These are phyloP conservation scores for Cynopterus sphinx DNA, from an alignment of 2,797 vertebrate genomes.

Conservation along the genomic window DNA sequence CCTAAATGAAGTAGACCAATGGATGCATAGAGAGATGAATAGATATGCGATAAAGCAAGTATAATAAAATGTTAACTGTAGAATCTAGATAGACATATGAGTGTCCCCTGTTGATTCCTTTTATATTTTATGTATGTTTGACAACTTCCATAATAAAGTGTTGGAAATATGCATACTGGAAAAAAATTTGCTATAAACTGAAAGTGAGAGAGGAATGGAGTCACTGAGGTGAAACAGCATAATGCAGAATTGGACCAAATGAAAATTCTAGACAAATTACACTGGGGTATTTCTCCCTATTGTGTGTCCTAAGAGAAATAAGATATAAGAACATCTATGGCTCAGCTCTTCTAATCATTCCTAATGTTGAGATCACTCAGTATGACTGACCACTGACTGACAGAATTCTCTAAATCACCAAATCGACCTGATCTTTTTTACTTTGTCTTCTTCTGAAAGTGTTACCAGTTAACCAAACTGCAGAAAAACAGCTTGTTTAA, in stretches of 20 bases:
- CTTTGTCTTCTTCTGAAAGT: constrained; percentile 12
- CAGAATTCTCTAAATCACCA: not conserved
- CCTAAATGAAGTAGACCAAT: not conserved
- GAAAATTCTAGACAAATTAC: not conserved
- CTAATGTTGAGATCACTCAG: not conserved
- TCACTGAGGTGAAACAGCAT: not conserved
- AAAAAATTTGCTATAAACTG: not conserved
- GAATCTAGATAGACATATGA: not conserved
- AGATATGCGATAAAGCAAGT: not conserved
- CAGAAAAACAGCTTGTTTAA: not conserved
- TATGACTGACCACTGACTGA: not conserved
- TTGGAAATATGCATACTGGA: not conserved
- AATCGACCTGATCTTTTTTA: not conserved
- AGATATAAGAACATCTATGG: not conserved
- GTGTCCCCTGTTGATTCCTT: not conserved
- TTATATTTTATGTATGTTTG: not conserved
- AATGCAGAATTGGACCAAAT: not conserved
- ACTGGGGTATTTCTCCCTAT: not conserved
- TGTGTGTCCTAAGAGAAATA: not conserved
- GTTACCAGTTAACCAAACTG: not conserved
- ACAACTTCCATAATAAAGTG: not conserved
- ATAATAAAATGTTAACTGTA: not conserved
- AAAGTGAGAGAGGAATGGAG: not conserved
- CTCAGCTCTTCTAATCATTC: not conserved
- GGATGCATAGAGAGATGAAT: not conserved